Conservation (phyloP, 35 echinoderm and acorn worm species). For the Patiria miniata region DNA sequence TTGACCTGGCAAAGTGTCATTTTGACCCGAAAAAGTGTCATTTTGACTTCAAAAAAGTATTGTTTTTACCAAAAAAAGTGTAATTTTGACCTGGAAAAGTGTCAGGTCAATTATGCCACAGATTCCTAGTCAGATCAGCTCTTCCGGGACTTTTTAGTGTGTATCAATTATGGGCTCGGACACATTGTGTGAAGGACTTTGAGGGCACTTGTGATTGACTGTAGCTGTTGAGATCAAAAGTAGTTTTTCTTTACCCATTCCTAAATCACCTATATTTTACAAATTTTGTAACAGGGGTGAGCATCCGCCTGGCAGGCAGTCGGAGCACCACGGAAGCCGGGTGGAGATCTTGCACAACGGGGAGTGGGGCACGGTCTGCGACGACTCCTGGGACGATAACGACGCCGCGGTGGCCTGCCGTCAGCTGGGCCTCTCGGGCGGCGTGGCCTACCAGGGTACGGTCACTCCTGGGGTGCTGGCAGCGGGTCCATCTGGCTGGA, state of each 20-base stretch:
- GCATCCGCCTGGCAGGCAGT: conserved; percentile 31
- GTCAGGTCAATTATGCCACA: no score
- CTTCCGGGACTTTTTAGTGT: not conserved
- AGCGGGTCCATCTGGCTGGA: conserved; percentile 32
- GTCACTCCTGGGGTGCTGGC: not conserved
- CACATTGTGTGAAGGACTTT: not conserved
- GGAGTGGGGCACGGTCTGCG: conserved; percentile 39
- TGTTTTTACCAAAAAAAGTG: no score
- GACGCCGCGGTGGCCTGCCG: conserved; percentile 31
- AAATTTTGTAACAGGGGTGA: not conserved
- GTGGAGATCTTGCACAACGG: conserved; percentile 14
- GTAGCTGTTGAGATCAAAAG: not conserved
- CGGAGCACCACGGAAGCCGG: conserved; percentile 7
- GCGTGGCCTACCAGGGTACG: not conserved
- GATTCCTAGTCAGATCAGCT: not conserved
- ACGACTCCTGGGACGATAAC: conserved; percentile 38
- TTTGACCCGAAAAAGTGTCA: no score
- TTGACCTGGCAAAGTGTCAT: no score
- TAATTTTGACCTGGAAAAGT: no score
- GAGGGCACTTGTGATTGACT: not conserved
- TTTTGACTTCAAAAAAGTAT: no score
- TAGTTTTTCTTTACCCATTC: not conserved
- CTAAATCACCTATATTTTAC: not conserved
- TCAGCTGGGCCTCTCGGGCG: conserved; percentile 14
- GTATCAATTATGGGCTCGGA: not conserved